Evolutionary conservation across 2,113 vertebrate genomes (phyloP).

Genomic region (Muntiacus muntjak): DNA sequence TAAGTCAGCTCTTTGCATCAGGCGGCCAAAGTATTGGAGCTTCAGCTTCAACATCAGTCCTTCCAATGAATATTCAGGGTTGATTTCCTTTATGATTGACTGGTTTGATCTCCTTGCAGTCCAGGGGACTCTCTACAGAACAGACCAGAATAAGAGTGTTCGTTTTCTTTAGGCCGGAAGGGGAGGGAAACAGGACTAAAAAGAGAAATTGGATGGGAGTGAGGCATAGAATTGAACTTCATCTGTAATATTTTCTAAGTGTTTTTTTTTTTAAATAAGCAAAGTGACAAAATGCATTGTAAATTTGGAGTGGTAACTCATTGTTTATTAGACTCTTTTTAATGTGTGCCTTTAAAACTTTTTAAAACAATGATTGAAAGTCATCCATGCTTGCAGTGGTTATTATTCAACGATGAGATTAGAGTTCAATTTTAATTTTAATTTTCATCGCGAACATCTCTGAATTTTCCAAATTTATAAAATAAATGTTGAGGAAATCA

Average conservation of each 20-base stretch:
- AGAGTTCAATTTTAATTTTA: not conserved
- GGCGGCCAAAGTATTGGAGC: not conserved
- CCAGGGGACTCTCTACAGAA: not conserved
- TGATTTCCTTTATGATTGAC: not conserved
- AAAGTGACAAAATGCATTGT: not conserved
- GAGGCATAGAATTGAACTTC: not conserved
- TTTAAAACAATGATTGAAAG: not conserved
- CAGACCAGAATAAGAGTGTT: not conserved
- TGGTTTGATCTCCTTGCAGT: not conserved
- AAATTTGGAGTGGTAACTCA: not conserved
- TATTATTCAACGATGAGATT: slow-evolving; percentile 19
- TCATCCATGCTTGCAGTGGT: not conserved
- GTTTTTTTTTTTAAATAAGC: not conserved
- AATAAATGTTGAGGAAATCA: not conserved
- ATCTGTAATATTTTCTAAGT: not conserved
- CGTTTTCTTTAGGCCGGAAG: not conserved
- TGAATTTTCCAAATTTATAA: slow-evolving; percentile 20
- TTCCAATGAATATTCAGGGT: not conserved
- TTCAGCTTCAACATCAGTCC: not conserved
- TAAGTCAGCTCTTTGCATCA: not conserved
- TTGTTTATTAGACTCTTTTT: not conserved
- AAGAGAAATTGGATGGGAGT: not conserved
- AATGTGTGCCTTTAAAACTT: not conserved
- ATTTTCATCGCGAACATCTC: slow-evolving; percentile 13
- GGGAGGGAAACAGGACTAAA: not conserved